Evolutionary conservation across 2,797 vertebrate species (phyloP).

Genomic region (Agapornis canus): DNA sequence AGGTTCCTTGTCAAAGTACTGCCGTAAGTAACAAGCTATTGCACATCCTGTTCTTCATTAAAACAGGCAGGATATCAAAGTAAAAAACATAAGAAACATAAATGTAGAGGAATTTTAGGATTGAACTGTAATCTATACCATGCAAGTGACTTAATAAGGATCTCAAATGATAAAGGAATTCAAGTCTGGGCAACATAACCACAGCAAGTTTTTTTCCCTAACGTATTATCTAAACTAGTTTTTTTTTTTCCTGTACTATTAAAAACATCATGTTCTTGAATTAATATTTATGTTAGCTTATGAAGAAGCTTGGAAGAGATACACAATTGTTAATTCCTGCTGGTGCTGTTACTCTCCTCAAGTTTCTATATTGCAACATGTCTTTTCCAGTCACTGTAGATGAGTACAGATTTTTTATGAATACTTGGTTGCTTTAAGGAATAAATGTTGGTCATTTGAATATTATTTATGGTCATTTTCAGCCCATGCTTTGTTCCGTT

Average conservation of each 20-base stretch:
- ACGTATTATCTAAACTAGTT: not conserved
- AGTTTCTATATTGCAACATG: not conserved
- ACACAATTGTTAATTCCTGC: not conserved
- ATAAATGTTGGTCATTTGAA: not conserved
- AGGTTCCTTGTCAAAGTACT: constrained; percentile 72
- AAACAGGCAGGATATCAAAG: constrained; percentile 71
- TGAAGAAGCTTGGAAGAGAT: not conserved
- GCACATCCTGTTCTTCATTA: constrained; percentile 73
- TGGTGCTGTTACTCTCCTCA: not conserved
- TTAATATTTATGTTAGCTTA: constrained; percentile 8
- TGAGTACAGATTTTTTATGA: not conserved
- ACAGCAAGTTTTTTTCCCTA: not conserved
- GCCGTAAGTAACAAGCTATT: constrained; percentile 75
- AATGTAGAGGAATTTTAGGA: constrained; percentile 71
- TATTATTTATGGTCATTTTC: not conserved
- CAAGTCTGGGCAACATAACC: constrained; percentile 42
- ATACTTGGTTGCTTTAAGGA: not conserved
- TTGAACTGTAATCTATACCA: constrained; percentile 70
- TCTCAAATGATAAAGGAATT: constrained; percentile 70
- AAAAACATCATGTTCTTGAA: constrained; percentile 24
- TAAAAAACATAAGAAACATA: constrained; percentile 70
- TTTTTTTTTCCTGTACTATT: not conserved
- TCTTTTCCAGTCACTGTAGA: not conserved
- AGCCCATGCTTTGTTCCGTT: not conserved
- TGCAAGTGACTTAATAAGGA: constrained; percentile 70